These are phyloP conservation scores for Megalonaias nervosa DNA, from an alignment of 1,140 invertebrate genomes.

Conservation along the genomic window DNA sequence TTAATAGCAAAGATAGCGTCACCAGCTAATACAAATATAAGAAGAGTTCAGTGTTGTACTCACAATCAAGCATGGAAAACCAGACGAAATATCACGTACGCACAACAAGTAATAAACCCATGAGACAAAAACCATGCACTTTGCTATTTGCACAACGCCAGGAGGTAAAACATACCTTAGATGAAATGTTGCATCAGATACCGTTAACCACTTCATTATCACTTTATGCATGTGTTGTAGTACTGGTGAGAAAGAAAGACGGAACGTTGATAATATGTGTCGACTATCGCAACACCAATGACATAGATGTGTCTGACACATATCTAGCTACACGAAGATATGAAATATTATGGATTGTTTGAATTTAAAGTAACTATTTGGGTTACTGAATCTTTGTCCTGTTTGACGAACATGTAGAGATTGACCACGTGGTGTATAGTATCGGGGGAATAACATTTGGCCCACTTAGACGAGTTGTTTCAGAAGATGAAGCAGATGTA, in stretches of 20 bases:
- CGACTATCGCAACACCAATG: too few relatives aligned
- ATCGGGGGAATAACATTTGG: not conserved
- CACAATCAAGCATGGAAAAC: not conserved
- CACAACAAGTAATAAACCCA: not conserved
- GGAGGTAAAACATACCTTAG: too few relatives aligned
- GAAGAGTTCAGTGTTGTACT: not conserved
- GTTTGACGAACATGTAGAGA: not conserved
- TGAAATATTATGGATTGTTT: not conserved
- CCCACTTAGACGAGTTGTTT: not conserved
- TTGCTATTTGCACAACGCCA: not conserved
- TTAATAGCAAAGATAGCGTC: not conserved
- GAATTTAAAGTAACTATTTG: too few relatives aligned
- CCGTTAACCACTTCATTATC: too few relatives aligned
- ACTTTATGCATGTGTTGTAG: too few relatives aligned
- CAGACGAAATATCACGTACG: not conserved
- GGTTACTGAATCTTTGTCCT: not conserved
- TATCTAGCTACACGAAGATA: too few relatives aligned
- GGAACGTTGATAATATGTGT: too few relatives aligned
- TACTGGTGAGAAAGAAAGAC: too few relatives aligned
- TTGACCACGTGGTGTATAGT: not conserved
- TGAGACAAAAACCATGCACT: not conserved
- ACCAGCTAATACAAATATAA: not conserved
- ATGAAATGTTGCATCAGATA: too few relatives aligned
- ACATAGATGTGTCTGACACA: too few relatives aligned
- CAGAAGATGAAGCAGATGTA: not conserved